These are phyloP conservation scores for Lomographa bimaculata DNA, from an alignment of 2,888 invertebrate genomes.

Conservation along the genomic window DNA sequence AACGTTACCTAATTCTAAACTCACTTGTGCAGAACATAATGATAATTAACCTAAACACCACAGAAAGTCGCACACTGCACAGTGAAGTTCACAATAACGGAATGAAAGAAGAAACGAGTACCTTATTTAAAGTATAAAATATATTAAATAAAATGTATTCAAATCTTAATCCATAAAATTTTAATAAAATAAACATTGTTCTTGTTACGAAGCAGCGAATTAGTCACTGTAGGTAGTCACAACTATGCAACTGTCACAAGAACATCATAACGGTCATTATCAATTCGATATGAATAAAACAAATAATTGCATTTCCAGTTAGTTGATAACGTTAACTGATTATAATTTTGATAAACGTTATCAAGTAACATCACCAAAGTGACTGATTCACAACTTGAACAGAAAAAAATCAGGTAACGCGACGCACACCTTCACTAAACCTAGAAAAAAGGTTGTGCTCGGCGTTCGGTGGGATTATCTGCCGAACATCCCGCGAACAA, in stretches of 20 bases:
- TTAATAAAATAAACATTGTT: slow-evolving; percentile 53
- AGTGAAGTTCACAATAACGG: slow-evolving; percentile 45
- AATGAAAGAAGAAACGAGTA: slow-evolving; percentile 69
- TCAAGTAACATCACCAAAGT: slow-evolving; percentile 19
- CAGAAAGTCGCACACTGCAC: slow-evolving; percentile 23
- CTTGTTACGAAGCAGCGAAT: slow-evolving; percentile 39
- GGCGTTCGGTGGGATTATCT: slow-evolving; percentile 76
- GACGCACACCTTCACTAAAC: slow-evolving; percentile 60
- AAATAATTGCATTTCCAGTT: no score
- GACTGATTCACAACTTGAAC: slow-evolving; percentile 48
- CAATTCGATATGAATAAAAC: no score
- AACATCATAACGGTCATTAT: no score
- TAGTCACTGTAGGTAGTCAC: slow-evolving; percentile 37
- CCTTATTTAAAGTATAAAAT: slow-evolving; percentile 53
- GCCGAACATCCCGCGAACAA: slow-evolving; percentile 65
- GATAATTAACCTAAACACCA: slow-evolving; percentile 16
- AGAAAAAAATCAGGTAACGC: slow-evolving; percentile 74
- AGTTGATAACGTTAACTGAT: no score
- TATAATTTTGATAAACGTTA: no score
- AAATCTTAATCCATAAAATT: slow-evolving; percentile 40
- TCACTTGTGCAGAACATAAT: slow-evolving; percentile 26
- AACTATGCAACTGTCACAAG: not conserved
- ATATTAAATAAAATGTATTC: slow-evolving; percentile 32
- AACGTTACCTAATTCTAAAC: slow-evolving; percentile 16
- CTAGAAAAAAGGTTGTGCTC: slow-evolving; percentile 63